phyloP scores from a whole-genome alignment of 2,797 vertebrate species.

The Euthynnus affinis region DNA sequence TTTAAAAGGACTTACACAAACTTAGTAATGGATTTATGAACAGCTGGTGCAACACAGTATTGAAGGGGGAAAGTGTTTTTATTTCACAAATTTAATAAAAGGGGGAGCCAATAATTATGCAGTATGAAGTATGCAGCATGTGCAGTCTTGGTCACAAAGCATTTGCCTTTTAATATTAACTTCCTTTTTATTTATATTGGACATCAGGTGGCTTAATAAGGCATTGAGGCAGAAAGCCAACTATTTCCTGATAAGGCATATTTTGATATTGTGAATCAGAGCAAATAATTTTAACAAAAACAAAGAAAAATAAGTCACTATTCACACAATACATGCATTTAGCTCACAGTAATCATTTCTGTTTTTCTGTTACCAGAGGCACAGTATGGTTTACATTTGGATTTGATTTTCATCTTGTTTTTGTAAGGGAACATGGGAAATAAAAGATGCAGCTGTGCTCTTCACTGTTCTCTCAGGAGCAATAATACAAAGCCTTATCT shows the following conservation, averaged over 20 bases:
- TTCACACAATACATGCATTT: slow-evolving; percentile 12
- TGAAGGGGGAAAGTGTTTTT: not conserved
- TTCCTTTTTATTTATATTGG: slow-evolving; percentile 14
- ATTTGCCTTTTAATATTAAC: not conserved
- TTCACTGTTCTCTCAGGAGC: slow-evolving; percentile 28
- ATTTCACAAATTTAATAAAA: no score
- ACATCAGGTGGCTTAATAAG: slow-evolving; percentile 20
- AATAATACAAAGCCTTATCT: slow-evolving; percentile 38
- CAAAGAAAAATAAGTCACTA: not conserved
- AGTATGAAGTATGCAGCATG: not conserved
- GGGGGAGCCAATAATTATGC: not conserved
- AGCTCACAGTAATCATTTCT: not conserved
- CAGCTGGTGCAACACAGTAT: not conserved
- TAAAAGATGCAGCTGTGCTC: slow-evolving; percentile 16
- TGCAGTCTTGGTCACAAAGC: not conserved
- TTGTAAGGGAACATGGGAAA: not conserved
- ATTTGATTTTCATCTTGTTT: slow-evolving; percentile 27
- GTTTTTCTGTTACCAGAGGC: slow-evolving; percentile 9
- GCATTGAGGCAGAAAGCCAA: slow-evolving; percentile 3
- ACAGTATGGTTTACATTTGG: slow-evolving; percentile 15
- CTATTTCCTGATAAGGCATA: slow-evolving; percentile 1
- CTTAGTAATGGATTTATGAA: no score
- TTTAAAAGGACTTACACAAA: no score
- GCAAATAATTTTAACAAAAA: slow-evolving; percentile 27
- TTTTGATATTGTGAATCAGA: slow-evolving; percentile 8